Evolutionary conservation across 1,140 invertebrate species (phyloP).

Genomic region (Meloidogyne floridensis): DNA sequence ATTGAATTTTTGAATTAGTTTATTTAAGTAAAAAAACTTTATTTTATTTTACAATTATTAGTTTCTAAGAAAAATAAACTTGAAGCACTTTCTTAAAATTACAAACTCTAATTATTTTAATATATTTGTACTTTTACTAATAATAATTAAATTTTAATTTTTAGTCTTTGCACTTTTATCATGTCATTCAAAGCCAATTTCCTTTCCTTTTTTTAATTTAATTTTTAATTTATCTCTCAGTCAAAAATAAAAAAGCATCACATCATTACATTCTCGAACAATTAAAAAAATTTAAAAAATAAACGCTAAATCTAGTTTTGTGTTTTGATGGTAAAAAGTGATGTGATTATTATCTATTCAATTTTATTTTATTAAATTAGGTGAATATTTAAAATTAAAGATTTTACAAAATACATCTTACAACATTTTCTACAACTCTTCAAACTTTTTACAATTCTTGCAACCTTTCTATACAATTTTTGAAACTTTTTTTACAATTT

Average conservation of each 20-base stretch:
- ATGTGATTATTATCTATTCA: background rate
- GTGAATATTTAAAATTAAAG: slow-evolving; percentile 11
- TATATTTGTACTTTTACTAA: background rate
- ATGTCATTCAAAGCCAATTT: slow-evolving; percentile 1
- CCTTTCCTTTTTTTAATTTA: background rate
- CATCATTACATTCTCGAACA: background rate
- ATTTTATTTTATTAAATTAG: background rate
- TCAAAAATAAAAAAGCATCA: background rate
- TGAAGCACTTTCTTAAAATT: no score
- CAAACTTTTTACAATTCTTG: no score
- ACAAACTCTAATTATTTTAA: background rate
- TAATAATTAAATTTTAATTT: background rate
- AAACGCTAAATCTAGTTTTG: background rate
- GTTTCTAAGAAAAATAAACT: background rate
- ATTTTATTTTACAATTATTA: no score
- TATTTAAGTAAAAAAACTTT: no score
- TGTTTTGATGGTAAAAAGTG: slow-evolving; percentile 9
- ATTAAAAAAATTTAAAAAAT: background rate
- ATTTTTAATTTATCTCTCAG: background rate
- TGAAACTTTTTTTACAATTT: no score
- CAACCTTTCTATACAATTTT: no score
- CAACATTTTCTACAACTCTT: no score
- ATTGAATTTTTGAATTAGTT: no score
- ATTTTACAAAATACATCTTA: background rate
- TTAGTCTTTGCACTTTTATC: background rate